Evolutionary conservation across 2,888 invertebrate genomes (phyloP).

Genomic region (Dicycla oo): DNA sequence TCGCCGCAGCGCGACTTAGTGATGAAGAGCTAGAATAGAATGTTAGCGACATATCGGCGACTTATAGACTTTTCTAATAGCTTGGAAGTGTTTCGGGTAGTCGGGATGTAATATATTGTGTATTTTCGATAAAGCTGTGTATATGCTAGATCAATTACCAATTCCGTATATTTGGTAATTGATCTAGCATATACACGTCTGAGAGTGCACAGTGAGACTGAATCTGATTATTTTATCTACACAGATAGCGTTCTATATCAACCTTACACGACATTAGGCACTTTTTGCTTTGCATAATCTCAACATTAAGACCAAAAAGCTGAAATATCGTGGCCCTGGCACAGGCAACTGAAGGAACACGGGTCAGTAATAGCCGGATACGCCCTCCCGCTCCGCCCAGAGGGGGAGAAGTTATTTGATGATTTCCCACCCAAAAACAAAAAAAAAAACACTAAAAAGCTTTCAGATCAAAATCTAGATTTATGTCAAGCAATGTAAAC

Average conservation of each 20-base stretch:
- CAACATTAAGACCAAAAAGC: neutral
- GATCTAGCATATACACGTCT: neutral
- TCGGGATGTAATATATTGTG: neutral
- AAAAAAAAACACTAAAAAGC: too few species aligned
- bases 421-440: too few species aligned
- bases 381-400: too few species aligned
- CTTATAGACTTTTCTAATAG: conserved; percentile 13
- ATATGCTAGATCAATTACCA: too few species aligned
- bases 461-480: neutral
- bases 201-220: neutral
- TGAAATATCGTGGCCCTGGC: too few species aligned
- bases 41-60: conserved; percentile 34
- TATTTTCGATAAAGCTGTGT: neutral
- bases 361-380: too few species aligned
- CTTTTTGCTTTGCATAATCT: neutral
- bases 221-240: neutral
- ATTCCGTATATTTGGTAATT: neutral
- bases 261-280: neutral
- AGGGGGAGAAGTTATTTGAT: too few species aligned
- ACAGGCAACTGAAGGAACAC: too few species aligned
- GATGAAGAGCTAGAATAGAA: conserved; percentile 45
- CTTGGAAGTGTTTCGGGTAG: neutral
- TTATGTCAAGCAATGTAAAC: too few species aligned
- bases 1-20: conserved; percentile 34
- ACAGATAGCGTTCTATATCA: neutral